Base-by-base conservation (phyloP, 2,113 vertebrate species). In the Callopanchax toddi region DNA sequence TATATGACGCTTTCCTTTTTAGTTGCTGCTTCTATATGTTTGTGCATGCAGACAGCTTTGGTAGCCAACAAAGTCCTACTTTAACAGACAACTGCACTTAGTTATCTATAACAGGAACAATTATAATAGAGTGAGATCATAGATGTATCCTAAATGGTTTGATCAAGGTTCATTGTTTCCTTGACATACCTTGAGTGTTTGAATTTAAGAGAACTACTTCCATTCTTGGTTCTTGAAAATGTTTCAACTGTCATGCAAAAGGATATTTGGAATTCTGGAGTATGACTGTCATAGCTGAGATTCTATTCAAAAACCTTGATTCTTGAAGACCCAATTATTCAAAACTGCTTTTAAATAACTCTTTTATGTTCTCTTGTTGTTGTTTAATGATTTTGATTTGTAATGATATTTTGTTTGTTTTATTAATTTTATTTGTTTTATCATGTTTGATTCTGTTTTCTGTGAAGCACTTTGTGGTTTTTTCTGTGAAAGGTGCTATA, bases 1-100 rank as follows among this genome's bases (percentile, higher is more conserved):
- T 78, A 66, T 75, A 72, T 67, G 68, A 63, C 51, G 71, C 52
- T 81, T 67, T 71, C 21, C 61, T 45, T 42, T 56, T 44, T 10
- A 40, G 67, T 51, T 7, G 4, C 13, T 17, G 13, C 15, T 16
- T 29, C 22, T 18, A n/a, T 52, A 18, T 18, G 54, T 60, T 37
- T 73, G 29, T 22, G 56, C 43, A 18, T 39, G 9, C 23, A 59
- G 50, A 42, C 18, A 32, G 34, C 69, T 65, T 63, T 17, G 6
- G 16, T 17, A 37, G 4, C 42, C 3, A 25, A 32, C 23, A 39
- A 29, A n/a, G 3, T 0, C 0, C 1, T n/a, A 8, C 16, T n/a
- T 43, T 5, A 43, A n/a, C 40, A 9, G 40, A n/a, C 2, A 44
- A 20, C 3, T 44, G 42, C n/a, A 44, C 58, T 46, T 2, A 0